These are phyloP conservation scores for Oscheius myriophilus DNA, from an alignment of 2,888 invertebrate genomes.

Conservation along the genomic window DNA sequence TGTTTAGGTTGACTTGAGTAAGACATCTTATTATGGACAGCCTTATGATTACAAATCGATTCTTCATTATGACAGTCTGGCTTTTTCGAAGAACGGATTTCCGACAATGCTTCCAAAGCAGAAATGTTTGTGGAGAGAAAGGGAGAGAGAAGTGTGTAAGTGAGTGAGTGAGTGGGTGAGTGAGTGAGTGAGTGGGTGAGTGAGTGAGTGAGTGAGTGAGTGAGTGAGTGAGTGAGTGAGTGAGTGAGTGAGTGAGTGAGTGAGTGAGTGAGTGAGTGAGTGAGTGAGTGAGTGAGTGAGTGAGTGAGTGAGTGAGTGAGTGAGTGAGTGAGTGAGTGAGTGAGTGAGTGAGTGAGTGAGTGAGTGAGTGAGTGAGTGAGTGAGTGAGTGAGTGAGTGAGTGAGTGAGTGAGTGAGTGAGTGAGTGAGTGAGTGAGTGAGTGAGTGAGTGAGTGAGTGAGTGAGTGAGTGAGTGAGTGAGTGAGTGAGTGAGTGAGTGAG, in stretches of 20 bases:
- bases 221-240: neutral
- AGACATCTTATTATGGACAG: slow-evolving; percentile 70
- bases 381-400: neutral
- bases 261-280: neutral
- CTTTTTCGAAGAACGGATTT: slow-evolving; percentile 70
- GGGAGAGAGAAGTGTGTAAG: neutral
- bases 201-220: neutral
- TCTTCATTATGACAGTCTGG: slow-evolving; percentile 70
- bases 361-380: neutral
- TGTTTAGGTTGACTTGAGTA: slow-evolving; percentile 59
- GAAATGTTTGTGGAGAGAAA: slow-evolving; percentile 50
- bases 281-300: too few relatives aligned
- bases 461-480: too few relatives aligned
- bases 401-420: neutral
- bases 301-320: neutral
- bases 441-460: too few relatives aligned
- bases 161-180: neutral
- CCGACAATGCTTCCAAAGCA: slow-evolving; percentile 70
- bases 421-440: neutral
- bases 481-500: too few relatives aligned
- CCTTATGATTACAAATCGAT: slow-evolving; percentile 70
- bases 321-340: neutral
- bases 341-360: neutral
- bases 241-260: neutral
- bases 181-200: neutral